A percentile compares a stretch with the other conserved stretches of the same genome.
Evolutionary conservation across 2,888 invertebrate genomes (phyloP).

Genomic region (Drosophila fungiperda): DNA sequence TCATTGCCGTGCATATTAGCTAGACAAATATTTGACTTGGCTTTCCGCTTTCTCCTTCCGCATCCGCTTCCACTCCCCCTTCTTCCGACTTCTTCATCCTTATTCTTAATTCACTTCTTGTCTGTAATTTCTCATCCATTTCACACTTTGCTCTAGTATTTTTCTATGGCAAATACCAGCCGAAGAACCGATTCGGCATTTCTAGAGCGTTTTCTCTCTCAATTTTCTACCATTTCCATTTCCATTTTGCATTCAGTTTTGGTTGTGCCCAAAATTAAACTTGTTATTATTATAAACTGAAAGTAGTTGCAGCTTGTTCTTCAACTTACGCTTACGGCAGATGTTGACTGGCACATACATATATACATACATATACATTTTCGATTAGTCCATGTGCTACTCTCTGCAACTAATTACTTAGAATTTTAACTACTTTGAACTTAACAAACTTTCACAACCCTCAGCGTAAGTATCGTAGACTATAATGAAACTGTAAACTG

Average conservation of each 20-base stretch:
- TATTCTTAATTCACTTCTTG: constrained; percentile 11
- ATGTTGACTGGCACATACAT: constrained; percentile 1
- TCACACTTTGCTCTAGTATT: constrained; percentile 46
- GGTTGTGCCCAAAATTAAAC: constrained; percentile 11
- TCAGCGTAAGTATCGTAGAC: constrained; percentile 57
- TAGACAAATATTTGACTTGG: constrained; percentile 71
- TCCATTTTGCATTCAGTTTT: background rate
- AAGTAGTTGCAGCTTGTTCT: constrained; percentile 34
- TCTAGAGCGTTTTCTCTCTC: constrained; percentile 12
- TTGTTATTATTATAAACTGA: constrained; percentile 15
- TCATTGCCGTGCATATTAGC: constrained; percentile 70
- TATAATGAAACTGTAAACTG: constrained; percentile 38
- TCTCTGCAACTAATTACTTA: background rate
- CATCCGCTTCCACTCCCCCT: constrained; percentile 1
- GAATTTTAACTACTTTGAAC: constrained; percentile 4
- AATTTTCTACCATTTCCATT: constrained; percentile 13
- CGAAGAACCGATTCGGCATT: constrained; percentile 11
- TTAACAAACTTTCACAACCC: background rate
- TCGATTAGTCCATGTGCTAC: background rate
- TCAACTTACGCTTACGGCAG: constrained; percentile 11
- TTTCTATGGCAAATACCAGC: constrained; percentile 27
- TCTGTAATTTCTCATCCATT: constrained; percentile 38
- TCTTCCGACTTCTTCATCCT: constrained; percentile 10
- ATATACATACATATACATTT: background rate
- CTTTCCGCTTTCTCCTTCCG: constrained; percentile 39